phyloP scores from a whole-genome alignment of 2,113 vertebrate genomes.

The Ophthalmolycus amberensis region DNA sequence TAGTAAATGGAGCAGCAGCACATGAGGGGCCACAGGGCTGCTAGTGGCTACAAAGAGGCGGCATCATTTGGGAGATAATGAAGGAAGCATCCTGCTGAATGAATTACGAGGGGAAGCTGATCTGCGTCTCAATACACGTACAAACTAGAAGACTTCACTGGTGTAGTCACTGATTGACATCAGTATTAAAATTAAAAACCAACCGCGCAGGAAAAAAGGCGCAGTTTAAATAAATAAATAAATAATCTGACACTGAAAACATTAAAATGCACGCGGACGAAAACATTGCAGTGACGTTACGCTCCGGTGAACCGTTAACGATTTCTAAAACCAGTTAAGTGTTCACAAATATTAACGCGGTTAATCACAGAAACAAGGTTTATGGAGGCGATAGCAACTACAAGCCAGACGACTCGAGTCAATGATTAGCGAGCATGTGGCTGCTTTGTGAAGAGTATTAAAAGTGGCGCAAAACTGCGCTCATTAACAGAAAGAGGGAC shows the following conservation, averaged over 20 bases:
- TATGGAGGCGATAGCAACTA: background rate
- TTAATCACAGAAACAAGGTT: background rate
- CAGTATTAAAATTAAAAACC: background rate
- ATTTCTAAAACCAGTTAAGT: background rate
- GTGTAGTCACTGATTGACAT: conserved; percentile 34
- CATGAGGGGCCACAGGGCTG: conserved; percentile 59
- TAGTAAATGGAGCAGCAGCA: conserved; percentile 73
- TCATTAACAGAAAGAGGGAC: background rate
- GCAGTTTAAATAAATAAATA: background rate
- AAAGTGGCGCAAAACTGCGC: conserved; percentile 62
- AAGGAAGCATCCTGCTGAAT: conserved; percentile 51
- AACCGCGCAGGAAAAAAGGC: background rate
- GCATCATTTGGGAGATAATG: conserved; percentile 71
- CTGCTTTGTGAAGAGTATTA: conserved; percentile 51
- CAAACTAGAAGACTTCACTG: conserved; percentile 3
- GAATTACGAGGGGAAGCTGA: conserved; percentile 42
- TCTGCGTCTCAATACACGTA: conserved; percentile 29
- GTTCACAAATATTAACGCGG: background rate
- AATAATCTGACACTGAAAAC: background rate
- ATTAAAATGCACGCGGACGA: conserved; percentile 2
- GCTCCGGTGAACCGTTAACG: background rate
- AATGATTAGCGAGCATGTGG: conserved; percentile 75
- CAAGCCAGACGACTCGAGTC: conserved; percentile 39
- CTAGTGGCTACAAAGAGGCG: conserved; percentile 55
- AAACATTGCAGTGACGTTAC: background rate